Percentiles rank a stretch among this genome's conserved stretches.
Conservation (phyloP, 2,797 vertebrate species). For the Onychomys leucogaster region DNA sequence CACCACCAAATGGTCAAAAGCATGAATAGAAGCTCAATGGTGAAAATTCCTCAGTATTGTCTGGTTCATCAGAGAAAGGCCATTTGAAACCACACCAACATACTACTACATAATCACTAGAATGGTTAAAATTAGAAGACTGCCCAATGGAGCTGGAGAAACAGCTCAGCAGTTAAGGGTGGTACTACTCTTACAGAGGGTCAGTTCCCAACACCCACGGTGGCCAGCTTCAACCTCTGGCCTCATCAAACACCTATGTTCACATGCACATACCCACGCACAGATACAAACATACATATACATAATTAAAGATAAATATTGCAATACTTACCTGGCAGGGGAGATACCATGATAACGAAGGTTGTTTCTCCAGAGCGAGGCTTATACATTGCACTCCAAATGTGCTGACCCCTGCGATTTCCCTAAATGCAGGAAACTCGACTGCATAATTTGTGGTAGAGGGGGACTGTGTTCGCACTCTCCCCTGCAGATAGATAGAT, state of each 20-base stretch:
- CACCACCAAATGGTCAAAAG: constrained; percentile 37
- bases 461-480: too few species aligned
- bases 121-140: not conserved
- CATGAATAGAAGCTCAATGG: not conserved
- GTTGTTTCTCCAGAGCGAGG: too few species aligned
- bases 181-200: not conserved
- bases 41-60: not conserved
- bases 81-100: not conserved
- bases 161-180: not conserved
- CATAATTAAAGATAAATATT: not conserved
- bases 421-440: too few species aligned
- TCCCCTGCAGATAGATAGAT: too few species aligned
- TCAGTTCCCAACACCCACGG: not conserved
- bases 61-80: not conserved
- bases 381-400: too few species aligned
- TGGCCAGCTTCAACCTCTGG: not conserved
- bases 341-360: too few species aligned
- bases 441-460: too few species aligned
- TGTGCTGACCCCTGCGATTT: too few species aligned
- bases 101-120: too few species aligned
- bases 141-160: not conserved
- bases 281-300: not conserved
- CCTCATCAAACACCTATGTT: not conserved
- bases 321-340: too few species aligned
- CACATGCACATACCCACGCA: not conserved